A percentile compares a stretch with the other conserved stretches of the same genome.
Conservation (phyloP, 2,888 invertebrate species). For the Tolmerus cingulatus region DNA sequence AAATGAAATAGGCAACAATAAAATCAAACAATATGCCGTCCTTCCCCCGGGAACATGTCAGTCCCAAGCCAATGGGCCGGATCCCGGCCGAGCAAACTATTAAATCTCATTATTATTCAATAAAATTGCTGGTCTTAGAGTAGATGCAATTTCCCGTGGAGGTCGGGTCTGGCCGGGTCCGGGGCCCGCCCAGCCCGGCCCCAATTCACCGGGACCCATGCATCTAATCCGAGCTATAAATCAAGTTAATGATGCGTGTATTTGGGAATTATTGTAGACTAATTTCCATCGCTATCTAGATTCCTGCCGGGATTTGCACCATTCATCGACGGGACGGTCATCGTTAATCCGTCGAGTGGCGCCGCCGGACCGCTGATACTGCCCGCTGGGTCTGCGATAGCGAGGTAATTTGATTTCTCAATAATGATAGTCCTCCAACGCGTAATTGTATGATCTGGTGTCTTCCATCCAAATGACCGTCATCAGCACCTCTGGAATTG, state of each 20-base stretch:
- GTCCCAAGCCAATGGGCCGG: not conserved
- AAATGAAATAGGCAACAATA: not conserved
- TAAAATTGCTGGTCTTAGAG: not conserved
- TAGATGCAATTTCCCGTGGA: not conserved
- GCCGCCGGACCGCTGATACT: slow-evolving; percentile 57
- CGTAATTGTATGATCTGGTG: not conserved
- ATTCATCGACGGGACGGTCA: slow-evolving; percentile 89
- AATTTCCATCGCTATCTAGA: slow-evolving; percentile 55
- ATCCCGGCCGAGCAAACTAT: not conserved
- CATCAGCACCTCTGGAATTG: slow-evolving; percentile 73
- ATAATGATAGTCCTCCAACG: not conserved
- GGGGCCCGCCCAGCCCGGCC: not conserved
- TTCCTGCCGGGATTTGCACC: slow-evolving; percentile 93
- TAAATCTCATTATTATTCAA: slow-evolving; percentile 14
- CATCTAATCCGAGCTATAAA: slow-evolving; percentile 30
- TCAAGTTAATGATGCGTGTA: slow-evolving; percentile 35
- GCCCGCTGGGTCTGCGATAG: slow-evolving; percentile 62
- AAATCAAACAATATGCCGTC: not conserved
- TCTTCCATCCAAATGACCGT: slow-evolving; percentile 9
- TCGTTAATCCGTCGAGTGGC: slow-evolving; percentile 69
- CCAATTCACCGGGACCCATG: not conserved
- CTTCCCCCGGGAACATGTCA: not conserved
- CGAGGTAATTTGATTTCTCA: slow-evolving; percentile 62
- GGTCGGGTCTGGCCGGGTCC: not conserved
- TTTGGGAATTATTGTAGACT: slow-evolving; percentile 21